A percentile compares a stretch with the other conserved stretches of the same genome.
These are phyloP conservation scores for Polydesmus complanatus DNA, from an alignment of 2,888 invertebrate species.

Conservation along the genomic window DNA sequence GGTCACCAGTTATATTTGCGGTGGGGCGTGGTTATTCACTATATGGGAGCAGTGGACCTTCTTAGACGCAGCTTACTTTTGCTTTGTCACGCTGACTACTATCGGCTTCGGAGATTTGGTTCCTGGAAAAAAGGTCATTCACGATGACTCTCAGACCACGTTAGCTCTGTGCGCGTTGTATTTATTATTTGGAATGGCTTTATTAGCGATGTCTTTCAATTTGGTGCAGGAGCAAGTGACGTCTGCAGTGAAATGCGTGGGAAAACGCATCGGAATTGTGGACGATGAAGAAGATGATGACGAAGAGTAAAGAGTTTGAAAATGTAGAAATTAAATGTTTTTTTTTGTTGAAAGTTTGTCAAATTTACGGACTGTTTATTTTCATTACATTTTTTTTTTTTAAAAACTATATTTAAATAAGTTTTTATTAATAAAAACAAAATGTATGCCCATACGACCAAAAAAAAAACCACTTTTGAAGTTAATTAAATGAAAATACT, in stretches of 20 bases:
- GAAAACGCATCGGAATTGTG: conserved; percentile 72
- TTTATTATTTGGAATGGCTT: conserved; percentile 81
- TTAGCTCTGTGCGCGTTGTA: conserved; percentile 83
- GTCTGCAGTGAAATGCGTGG: conserved; percentile 70
- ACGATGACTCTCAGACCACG: conserved; percentile 40
- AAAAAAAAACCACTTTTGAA: no score
- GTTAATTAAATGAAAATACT: no score
- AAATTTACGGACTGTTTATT: no score
- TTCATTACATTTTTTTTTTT: not conserved
- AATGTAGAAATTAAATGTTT: not conserved
- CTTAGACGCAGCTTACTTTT: conserved; percentile 80
- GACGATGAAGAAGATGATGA: conserved; percentile 48
- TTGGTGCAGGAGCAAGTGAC: conserved; percentile 88
- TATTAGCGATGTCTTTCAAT: conserved; percentile 93
- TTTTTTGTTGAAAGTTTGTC: no score
- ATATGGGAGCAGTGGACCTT: conserved; percentile 76
- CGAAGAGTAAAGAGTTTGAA: no score
- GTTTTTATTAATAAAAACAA: no score
- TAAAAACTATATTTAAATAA: no score
- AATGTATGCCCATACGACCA: no score
- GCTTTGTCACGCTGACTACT: conserved; percentile 83
- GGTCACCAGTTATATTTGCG: conserved; percentile 76
- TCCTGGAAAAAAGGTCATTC: conserved; percentile 55
- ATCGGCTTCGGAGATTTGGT: conserved; percentile 88
- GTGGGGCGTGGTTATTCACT: conserved; percentile 71